Conservation (phyloP, 2,888 invertebrate species). For the Phortica magna region DNA sequence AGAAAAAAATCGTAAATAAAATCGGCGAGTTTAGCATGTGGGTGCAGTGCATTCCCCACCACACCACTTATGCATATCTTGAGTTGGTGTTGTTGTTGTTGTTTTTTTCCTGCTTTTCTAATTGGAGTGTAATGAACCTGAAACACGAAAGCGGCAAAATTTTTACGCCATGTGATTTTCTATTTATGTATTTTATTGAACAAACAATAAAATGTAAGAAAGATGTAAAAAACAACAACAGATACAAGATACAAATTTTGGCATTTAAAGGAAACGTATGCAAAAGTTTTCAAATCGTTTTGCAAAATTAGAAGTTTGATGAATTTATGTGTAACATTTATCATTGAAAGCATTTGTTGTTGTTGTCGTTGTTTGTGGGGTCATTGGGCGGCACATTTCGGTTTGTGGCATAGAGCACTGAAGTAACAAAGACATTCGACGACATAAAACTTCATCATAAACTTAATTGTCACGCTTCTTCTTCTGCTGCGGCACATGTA, state of each 20-base stretch:
- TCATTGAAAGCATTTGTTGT: not conserved
- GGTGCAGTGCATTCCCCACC: not conserved
- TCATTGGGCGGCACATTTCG: not conserved
- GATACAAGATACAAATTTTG: not conserved
- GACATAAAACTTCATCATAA: conserved; percentile 62
- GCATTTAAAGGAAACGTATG: not conserved
- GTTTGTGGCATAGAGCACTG: not conserved
- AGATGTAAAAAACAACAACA: not conserved
- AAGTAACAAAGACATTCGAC: not conserved
- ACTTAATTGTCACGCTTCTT: conserved; percentile 67
- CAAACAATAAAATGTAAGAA: conserved; percentile 3
- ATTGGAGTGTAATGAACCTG: conserved; percentile 25
- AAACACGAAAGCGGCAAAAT: conserved; percentile 8
- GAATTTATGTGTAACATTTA: not conserved
- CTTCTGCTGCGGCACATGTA: too few species aligned
- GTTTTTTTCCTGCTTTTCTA: not conserved
- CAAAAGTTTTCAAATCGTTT: not conserved
- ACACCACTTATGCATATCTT: not conserved
- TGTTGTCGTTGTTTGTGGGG: not conserved
- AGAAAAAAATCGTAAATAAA: not conserved
- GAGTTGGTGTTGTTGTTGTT: too few species aligned
- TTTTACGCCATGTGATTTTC: conserved; percentile 22
- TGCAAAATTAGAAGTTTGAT: not conserved
- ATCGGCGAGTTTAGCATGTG: not conserved
- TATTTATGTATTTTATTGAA: conserved; percentile 15